Conservation (phyloP, 2,113 vertebrate genomes). For the Cervus canadensis region DNA sequence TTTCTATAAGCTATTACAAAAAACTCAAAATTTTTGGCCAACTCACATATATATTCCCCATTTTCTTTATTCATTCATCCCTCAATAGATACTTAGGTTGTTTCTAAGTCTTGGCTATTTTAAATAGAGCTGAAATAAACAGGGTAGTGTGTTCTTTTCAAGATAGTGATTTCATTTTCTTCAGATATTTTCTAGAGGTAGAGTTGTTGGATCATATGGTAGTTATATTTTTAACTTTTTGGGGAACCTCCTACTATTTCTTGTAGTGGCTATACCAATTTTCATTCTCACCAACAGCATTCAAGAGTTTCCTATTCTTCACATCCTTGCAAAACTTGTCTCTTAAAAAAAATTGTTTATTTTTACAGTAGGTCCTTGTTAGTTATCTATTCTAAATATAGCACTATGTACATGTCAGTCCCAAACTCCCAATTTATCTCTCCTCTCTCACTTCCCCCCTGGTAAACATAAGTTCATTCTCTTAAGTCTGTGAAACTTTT, state of each 20-base stretch:
- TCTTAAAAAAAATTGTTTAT: background rate
- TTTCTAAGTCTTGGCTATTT: background rate
- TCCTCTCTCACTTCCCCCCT: background rate
- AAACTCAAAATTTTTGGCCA: background rate
- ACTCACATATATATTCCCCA: background rate
- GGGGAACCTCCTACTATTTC: background rate
- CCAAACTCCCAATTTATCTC: background rate
- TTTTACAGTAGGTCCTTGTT: background rate
- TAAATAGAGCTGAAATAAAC: background rate
- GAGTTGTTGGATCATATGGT: background rate
- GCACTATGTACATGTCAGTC: background rate
- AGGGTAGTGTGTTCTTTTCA: background rate
- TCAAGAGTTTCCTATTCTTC: background rate
- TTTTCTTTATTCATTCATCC: background rate
- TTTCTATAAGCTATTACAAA: background rate
- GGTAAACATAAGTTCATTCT: background rate
- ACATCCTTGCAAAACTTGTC: background rate
- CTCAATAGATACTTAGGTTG: background rate
- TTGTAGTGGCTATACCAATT: background rate
- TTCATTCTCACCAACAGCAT: background rate
- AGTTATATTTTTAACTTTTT: background rate
- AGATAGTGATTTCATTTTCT: background rate
- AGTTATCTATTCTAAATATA: background rate
- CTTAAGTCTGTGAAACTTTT: background rate
- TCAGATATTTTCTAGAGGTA: background rate